Evolutionary conservation across 2,888 invertebrate genomes (phyloP), one percentile per base, ranked within the genome.

Genomic region (Tetragonula carbonaria): DNA sequence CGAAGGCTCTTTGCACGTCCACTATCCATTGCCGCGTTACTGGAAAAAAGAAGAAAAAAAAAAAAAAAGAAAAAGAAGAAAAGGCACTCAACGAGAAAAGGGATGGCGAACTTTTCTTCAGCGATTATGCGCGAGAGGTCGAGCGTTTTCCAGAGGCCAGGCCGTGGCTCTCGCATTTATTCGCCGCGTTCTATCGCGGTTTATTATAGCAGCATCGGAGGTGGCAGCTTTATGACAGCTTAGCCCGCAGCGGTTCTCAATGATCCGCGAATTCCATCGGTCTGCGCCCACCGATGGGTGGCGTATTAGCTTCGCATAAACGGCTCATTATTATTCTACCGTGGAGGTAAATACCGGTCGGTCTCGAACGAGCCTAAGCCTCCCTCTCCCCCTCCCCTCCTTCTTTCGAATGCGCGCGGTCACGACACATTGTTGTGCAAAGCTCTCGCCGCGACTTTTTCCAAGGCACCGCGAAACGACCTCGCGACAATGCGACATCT

Each of bases 401-500:
- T 28, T 23, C 77, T 72, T 78, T 70, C 76, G 73, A 75, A 74
- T 67, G 57, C 67, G 72, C 73, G 70, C 33, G 77, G 65, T 65
- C 77, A 73, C 77, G 71, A 75, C 74, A 86, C 82, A 85, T 86
- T 86, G 84, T 84, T 81, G 81, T 83, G 11, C 66, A 63, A 85
- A 80, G 83, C 74, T 66, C 67, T 45, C 45, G 45, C 45, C 14
- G 62, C 53, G 65, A 72, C 66, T 78, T 87, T 84, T 82, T 76
- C 85, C 73, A 53, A 65, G 82, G 55, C 82, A 78, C 33, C 87
- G 80, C 87, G 80, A 87, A 87, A 83, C 78, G 89, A 88, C 82
- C 83, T 78, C 84, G 79, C 86, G 88, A 92, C 92, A 91, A 91
- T 92, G 90, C 89, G 84, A 89, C 91, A 91, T 91, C 90, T 89